Conservation (phyloP, 30 jellyfish, hydroid and myxozoan species). For the Catostylus mosaicus region DNA sequence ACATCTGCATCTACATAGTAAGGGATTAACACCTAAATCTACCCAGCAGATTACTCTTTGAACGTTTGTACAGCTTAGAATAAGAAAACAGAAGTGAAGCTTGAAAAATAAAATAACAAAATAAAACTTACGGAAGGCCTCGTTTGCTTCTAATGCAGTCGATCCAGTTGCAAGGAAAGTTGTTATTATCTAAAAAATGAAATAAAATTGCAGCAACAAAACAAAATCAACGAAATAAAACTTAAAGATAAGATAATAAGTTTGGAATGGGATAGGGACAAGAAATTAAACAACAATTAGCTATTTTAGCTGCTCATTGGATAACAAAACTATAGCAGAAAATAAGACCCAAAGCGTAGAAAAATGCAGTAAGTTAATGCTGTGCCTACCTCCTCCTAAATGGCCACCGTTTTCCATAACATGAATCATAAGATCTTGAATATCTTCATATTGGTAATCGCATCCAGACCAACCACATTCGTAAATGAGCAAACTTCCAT, state of each 20-base stretch:
- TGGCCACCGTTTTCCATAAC: constrained; percentile 98
- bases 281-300: too few relatives aligned
- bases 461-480: constrained; percentile 96
- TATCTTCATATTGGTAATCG: constrained; percentile 91
- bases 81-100: too few relatives aligned
- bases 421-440: constrained; percentile 92
- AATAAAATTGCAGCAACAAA: too few relatives aligned
- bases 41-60: too few relatives aligned
- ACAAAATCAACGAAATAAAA: too few relatives aligned
- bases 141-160: constrained; percentile 79
- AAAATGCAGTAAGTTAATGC: neutral
- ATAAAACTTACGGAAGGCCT: constrained; percentile 74
- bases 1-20: too few relatives aligned
- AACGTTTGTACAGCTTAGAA: too few relatives aligned
- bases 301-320: too few relatives aligned
- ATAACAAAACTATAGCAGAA: too few relatives aligned
- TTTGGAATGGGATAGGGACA: too few relatives aligned
- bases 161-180: constrained; percentile 85
- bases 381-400: constrained; percentile 86
- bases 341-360: neutral
- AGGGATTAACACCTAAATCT: too few relatives aligned
- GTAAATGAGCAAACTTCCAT: constrained; percentile 78
- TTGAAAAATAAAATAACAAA: neutral
- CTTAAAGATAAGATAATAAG: too few relatives aligned
- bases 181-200: constrained; percentile 53